Evolutionary conservation across 1,140 invertebrate species (phyloP).

Genomic region (Macrobrachium rosenbergii): DNA sequence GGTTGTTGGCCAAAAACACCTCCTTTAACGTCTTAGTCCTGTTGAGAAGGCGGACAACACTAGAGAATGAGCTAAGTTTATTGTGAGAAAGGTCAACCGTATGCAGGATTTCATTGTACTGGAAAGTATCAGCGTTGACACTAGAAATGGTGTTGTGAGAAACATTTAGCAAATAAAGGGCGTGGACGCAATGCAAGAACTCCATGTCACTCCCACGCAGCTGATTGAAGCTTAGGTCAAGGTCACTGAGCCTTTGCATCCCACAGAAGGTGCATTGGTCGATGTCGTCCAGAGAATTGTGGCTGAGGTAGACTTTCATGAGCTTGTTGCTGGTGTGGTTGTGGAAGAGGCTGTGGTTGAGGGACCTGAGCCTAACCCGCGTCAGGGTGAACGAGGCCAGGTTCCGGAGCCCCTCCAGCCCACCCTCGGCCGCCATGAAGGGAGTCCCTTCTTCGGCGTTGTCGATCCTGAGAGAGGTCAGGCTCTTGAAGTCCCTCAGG

Average conservation of each 20-base stretch:
- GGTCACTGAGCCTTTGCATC: constrained; percentile 79
- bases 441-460: constrained; percentile 50
- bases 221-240: constrained; percentile 88
- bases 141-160: constrained; percentile 84
- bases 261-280: constrained; percentile 82
- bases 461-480: constrained; percentile 44
- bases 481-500: constrained; percentile 23
- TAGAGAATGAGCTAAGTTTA: constrained; percentile 73
- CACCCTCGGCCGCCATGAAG: constrained; percentile 24
- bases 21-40: not conserved
- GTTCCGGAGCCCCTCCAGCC: constrained; percentile 15
- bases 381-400: constrained; percentile 43
- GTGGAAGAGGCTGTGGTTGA: constrained; percentile 40
- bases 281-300: constrained; percentile 33
- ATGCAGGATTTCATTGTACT: constrained; percentile 75
- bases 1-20: constrained; percentile 29
- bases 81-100: constrained; percentile 89
- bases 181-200: constrained; percentile 84
- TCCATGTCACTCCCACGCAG: constrained; percentile 84
- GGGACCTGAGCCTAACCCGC: constrained; percentile 17
- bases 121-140: constrained; percentile 74
- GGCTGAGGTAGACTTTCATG: constrained; percentile 50
- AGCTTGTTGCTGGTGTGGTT: constrained; percentile 36
- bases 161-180: constrained; percentile 84
- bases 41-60: constrained; percentile 5